Percentiles rank a stretch among this genome's conserved stretches.
Conservation (phyloP, 2,888 invertebrate genomes). For the Formica aserva region DNA sequence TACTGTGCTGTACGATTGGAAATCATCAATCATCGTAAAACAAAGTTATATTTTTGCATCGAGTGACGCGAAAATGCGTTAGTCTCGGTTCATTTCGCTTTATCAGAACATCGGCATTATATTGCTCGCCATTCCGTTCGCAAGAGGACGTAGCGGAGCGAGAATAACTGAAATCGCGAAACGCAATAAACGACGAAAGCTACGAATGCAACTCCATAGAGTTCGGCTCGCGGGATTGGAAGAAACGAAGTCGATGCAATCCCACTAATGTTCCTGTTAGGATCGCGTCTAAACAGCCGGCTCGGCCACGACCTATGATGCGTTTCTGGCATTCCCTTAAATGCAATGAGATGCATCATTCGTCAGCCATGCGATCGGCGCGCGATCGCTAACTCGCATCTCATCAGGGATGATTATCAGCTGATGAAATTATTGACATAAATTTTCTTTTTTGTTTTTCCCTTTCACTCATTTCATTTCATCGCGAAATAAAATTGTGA, state of each 20-base stretch:
- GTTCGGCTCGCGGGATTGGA: slow-evolving; percentile 52
- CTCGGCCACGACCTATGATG: slow-evolving; percentile 62
- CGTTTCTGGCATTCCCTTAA: slow-evolving; percentile 70
- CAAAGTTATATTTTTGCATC: neutral
- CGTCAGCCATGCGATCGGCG: slow-evolving; percentile 40
- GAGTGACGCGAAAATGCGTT: neutral
- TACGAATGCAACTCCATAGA: slow-evolving; percentile 41
- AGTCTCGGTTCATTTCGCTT: slow-evolving; percentile 1
- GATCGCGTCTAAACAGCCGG: slow-evolving; percentile 57
- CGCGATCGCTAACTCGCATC: slow-evolving; percentile 54
- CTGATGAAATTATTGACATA: slow-evolving; percentile 20
- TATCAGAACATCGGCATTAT: neutral
- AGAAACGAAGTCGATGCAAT: slow-evolving; percentile 73
- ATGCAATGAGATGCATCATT: slow-evolving; percentile 69
- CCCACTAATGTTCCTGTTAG: slow-evolving; percentile 70
- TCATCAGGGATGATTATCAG: slow-evolving; percentile 53
- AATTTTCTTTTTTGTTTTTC: neutral
- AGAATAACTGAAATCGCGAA: slow-evolving; percentile 64
- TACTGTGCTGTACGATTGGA: neutral
- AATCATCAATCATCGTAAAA: neutral
- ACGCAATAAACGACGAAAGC: slow-evolving; percentile 64
- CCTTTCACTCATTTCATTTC: neutral
- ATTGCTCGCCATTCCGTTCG: slow-evolving; percentile 3
- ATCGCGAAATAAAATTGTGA: slow-evolving; percentile 4
- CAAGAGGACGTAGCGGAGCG: slow-evolving; percentile 48